Percentiles rank a stretch among this genome's conserved stretches.
phyloP scores from a whole-genome alignment of 2,113 vertebrate genomes.

The Mastomys natalensis region DNA sequence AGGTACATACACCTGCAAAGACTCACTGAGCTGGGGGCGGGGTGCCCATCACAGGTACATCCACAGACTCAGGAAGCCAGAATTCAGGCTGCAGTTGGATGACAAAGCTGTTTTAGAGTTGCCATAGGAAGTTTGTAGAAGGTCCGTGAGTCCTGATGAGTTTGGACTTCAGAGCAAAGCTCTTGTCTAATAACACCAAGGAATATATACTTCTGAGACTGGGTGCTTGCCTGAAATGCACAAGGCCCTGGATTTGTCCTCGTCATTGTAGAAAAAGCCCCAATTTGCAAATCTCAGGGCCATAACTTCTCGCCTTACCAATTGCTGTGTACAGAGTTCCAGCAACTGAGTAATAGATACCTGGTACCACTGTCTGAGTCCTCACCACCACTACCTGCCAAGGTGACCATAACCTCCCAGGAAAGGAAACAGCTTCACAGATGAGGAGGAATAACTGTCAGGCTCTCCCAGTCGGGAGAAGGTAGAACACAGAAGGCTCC shows the following conservation, averaged over 20 bases:
- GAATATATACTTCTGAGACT: neutral
- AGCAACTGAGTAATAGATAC: rapidly evolving
- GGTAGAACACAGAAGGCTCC: neutral
- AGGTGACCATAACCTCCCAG: neutral
- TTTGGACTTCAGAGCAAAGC: neutral
- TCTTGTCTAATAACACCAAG: neutral
- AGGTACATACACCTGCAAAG: conserved; percentile 40
- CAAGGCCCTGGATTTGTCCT: neutral
- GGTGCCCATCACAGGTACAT: neutral
- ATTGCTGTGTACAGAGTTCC: neutral
- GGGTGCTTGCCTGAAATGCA: neutral
- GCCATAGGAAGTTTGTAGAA: neutral
- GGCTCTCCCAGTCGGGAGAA: neutral
- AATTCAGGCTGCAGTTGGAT: neutral
- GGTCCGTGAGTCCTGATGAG: neutral
- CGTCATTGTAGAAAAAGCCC: neutral
- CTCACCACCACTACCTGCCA: neutral
- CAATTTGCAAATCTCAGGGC: rapidly evolving
- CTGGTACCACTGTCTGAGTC: neutral
- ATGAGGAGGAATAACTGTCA: neutral
- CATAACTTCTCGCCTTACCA: neutral
- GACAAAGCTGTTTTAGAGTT: neutral
- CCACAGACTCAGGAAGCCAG: neutral
- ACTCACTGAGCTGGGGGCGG: neutral
- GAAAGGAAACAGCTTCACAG: neutral